These are phyloP conservation scores for Dasypus novemcinctus DNA, from an alignment of 2,113 vertebrate species.

Conservation along the genomic window DNA sequence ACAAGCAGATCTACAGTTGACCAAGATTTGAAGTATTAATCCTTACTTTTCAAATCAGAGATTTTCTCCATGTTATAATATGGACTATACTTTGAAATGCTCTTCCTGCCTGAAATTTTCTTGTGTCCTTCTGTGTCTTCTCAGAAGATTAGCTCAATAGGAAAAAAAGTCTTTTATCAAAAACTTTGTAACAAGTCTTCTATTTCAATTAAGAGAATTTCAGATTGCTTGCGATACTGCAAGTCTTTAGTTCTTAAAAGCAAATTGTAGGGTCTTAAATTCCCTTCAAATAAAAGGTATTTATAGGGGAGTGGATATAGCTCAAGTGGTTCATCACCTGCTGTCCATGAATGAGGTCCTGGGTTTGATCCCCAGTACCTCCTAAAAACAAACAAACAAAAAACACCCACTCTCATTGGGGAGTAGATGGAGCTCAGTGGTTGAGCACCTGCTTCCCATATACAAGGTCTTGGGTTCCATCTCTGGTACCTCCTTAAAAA, in stretches of 20 bases:
- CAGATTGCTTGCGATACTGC: not conserved
- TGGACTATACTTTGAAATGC: not conserved
- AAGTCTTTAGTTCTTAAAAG: slow-evolving; percentile 39
- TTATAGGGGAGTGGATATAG: not conserved
- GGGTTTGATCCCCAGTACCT: too few relatives aligned
- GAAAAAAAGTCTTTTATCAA: slow-evolving; percentile 24
- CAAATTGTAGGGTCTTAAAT: slow-evolving; percentile 35
- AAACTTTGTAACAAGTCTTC: slow-evolving; percentile 27
- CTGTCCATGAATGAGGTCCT: too few relatives aligned
- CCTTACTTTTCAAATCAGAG: not conserved
- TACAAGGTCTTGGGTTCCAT: too few relatives aligned
- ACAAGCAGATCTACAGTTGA: not conserved
- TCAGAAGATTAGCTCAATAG: slow-evolving; percentile 2
- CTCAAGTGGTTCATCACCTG: too few relatives aligned
- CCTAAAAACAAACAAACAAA: too few relatives aligned
- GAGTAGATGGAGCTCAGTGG: too few relatives aligned
- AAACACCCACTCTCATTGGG: too few relatives aligned
- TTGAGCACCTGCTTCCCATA: too few relatives aligned
- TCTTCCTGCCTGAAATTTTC: not conserved
- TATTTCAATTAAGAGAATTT: not conserved
- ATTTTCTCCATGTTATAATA: not conserved
- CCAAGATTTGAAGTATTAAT: not conserved
- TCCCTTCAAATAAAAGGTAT: not conserved
- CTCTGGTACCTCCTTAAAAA: too few relatives aligned
- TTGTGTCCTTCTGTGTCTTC: not conserved